Evolutionary conservation across 2,888 invertebrate genomes (phyloP), one percentile per base, ranked within the genome.

Genomic region (Stenotaenia linearis): DNA sequence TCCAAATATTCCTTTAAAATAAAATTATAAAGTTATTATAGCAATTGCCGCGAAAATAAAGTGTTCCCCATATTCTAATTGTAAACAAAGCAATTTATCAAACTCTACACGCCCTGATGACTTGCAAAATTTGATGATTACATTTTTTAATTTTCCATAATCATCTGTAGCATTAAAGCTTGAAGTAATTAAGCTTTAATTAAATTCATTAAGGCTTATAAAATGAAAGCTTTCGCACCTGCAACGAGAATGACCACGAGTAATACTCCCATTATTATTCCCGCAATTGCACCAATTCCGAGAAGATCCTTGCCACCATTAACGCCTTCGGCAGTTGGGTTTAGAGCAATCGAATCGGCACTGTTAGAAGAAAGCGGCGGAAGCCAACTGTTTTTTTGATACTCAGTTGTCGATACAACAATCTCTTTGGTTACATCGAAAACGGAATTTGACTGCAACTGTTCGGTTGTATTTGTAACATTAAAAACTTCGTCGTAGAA

Each of bases 1-100:
- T 75, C 91, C 91, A 18, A 91, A 88, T 80, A 91, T 90, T 78
- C 91, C 91, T 84, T 81, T 12, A 81, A 79, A 40, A 45, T 79
- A 25, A 80, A 56, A 56, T 15, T 18, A 18, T 23, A 23, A 56
- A 23, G 0, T 23, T 18, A 56, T 21, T 7, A 10, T 6, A 15
- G 18, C 6, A 21, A 56, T 23, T 56, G 21, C n/a, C 56, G 40
- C n/a, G 40, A 4, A n/a, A 40, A 40, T 15, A 12, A 40, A n/a
- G 12, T 40, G 40, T 40, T 40, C 40, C 40, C 12, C 40, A 40
- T 40, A 40, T 9, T 40, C 40, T 40, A 40, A 40, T 40, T 40
- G 40, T 10, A 40, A 40, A 0, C n/a, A n/a, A 40, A 15, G 40
- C 6, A 40, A 40, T 40, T 40, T 40, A 10, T 4, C 1, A 40